Evolutionary conservation across 2,888 invertebrate genomes (phyloP), one percentile per base, ranked within the genome.

Genomic region (Morpho achilles): DNA sequence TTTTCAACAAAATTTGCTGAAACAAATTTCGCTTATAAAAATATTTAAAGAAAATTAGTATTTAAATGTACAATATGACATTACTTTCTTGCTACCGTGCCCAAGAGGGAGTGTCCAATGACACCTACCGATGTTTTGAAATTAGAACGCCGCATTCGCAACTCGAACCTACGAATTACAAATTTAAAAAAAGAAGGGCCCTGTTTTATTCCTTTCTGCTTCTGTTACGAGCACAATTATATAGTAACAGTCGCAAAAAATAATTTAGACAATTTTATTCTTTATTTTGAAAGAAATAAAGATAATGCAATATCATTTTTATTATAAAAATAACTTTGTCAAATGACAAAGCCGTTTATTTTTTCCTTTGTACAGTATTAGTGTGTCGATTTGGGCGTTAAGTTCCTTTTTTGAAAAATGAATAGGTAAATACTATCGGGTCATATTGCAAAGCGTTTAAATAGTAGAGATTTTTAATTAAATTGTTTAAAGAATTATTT

Each of bases 71-170:
- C 53, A 51, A 39, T 45, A 42, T 10, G 32, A 47, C 47, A 41
- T 53, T 39, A 82, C 74, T 87, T 84, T 75, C 79, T 66, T 63
- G 56, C 8, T 59, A 45, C 79, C 62, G 60, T 77, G 74, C 73
- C 60, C 56, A 61, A 63, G 70, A 82, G 83, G 87, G 88, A 87
- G 88, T 87, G 84, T 89, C 87, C 80, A 81, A 84, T 89, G 88
- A 89, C 89, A 88, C 88, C 86, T 87, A 83, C 82, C 86, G 82
- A 82, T 84, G 89, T 90, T 90, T 89, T 89, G 89, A 89, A 89
- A 89, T 88, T 84, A 83, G 87, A 88, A 87, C 80, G 84, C 86
- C 85, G 84, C 85, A 84, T 82, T 88, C 82, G 89, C 86, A 89
- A 90, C 80, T 82, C 67, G 90, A 90, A 90, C 84, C 90, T 88